Base-by-base conservation (phyloP, 2,888 invertebrate species). In the Caenorhabditis uteleia region DNA sequence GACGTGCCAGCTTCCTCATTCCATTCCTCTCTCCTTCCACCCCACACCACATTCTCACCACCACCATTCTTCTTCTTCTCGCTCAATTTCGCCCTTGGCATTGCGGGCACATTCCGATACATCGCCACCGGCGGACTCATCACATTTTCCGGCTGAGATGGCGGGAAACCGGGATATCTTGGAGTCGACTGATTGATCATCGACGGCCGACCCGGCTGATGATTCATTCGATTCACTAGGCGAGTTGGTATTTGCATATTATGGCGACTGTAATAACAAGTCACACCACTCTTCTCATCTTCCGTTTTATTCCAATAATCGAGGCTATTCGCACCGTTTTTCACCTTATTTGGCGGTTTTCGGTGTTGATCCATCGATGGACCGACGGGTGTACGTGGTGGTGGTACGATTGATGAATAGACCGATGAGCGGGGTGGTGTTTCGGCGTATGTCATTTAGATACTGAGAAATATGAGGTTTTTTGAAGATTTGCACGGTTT, bases 301-400 rank as follows among this genome's bases (percentile, higher is more conserved):
- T 71, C 68, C 29, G 58, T 43, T 49, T 72, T 72, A 36, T 65
- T 64, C 72, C 72, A 72, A 27, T 64, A 67, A 23, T 72, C 68
- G 16, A 72, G 47, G 33, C 62, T 57, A 45, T 70, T 70, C 1
- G 23, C 27, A 6, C 45, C 51, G 25, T 58, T 58, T 27, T 53
- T 59, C 21, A 36, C 39, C 29, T 51, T 20, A 40, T 34, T 42
- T 58, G 45, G 5, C 58, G 51, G 1, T 39, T 21, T 25, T n/a
- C 25, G 20, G 44, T 45, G 50, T 58, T 45, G 33, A 12, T 46
- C 33, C 51, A 56, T 56, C 8, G 43, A 31, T 16, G 55, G 54
- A 2, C 49, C 64, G 27, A 58, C 50, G 10, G 64, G 64, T 5
- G 64, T 64, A n/a, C 64, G 47, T 5, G 64, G 64, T 18, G 64